phyloP scores from a whole-genome alignment of 2,888 invertebrate genomes.

The Apamea crenata region DNA sequence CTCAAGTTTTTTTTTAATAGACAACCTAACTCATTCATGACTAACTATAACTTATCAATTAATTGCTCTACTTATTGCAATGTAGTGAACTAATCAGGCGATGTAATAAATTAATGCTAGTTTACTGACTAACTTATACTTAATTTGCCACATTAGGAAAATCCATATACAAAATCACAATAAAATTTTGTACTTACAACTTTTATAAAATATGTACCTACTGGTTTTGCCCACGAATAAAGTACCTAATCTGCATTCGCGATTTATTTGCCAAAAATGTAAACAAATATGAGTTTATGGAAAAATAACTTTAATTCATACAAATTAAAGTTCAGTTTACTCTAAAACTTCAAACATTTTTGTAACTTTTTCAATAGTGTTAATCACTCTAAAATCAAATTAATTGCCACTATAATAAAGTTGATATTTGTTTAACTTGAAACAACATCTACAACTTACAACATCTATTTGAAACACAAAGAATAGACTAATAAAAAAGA shows the following conservation, averaged over 20 bases:
- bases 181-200: neutral
- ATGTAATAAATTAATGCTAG: slow-evolving; percentile 4
- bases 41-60: slow-evolving; percentile 4
- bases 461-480: too few relatives aligned
- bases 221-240: neutral
- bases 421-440: too few relatives aligned
- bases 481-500: too few relatives aligned
- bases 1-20: neutral
- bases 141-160: slow-evolving; percentile 25
- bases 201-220: neutral
- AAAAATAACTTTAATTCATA: too few relatives aligned
- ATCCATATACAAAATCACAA: neutral
- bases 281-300: too few relatives aligned
- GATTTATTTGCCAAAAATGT: too few relatives aligned
- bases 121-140: slow-evolving; percentile 15
- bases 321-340: too few relatives aligned
- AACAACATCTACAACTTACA: too few relatives aligned
- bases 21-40: neutral
- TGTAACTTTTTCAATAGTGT: too few relatives aligned
- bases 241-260: neutral
- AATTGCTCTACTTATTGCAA: slow-evolving; percentile 16
- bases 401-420: too few relatives aligned
- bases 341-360: too few relatives aligned
- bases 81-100: neutral
- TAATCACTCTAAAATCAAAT: too few relatives aligned